phyloP scores from a whole-genome alignment of 2,888 invertebrate species.

The Cryptops parisi region DNA sequence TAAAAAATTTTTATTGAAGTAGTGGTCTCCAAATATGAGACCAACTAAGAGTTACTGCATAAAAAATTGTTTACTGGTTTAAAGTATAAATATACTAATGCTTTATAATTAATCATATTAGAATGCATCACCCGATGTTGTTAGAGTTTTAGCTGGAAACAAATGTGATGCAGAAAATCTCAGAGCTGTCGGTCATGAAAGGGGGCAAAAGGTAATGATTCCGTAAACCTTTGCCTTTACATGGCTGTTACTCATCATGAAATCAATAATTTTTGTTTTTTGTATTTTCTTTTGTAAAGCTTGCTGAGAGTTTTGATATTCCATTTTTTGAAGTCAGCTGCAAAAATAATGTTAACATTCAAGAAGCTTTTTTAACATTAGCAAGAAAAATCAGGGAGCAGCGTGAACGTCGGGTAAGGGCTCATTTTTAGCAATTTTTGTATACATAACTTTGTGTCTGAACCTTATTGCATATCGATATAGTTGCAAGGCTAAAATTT shows the following conservation, averaged over 20 bases:
- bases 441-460: too few relatives aligned
- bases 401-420: slow-evolving; percentile 51
- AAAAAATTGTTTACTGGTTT: too few relatives aligned
- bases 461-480: too few relatives aligned
- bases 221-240: too few relatives aligned
- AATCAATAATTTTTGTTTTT: background rate
- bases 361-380: slow-evolving; percentile 62
- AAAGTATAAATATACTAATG: too few relatives aligned
- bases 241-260: too few relatives aligned
- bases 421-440: background rate
- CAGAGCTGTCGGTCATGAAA: slow-evolving; percentile 59
- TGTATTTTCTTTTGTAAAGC: slow-evolving; percentile 38
- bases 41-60: too few relatives aligned
- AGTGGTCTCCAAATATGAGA: too few relatives aligned
- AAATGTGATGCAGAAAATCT: slow-evolving; percentile 60
- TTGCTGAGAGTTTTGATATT: slow-evolving; percentile 74
- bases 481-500: background rate
- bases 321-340: slow-evolving; percentile 80
- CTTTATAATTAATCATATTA: too few relatives aligned
- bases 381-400: slow-evolving; percentile 71
- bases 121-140: slow-evolving; percentile 76
- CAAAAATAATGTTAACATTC: slow-evolving; percentile 71
- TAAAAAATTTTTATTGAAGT: too few relatives aligned
- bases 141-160: slow-evolving; percentile 70
- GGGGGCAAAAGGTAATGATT: slow-evolving; percentile 56